These are phyloP conservation scores for Delphinapterus leucas DNA, from an alignment of 2,113 vertebrate species.

Conservation along the genomic window DNA sequence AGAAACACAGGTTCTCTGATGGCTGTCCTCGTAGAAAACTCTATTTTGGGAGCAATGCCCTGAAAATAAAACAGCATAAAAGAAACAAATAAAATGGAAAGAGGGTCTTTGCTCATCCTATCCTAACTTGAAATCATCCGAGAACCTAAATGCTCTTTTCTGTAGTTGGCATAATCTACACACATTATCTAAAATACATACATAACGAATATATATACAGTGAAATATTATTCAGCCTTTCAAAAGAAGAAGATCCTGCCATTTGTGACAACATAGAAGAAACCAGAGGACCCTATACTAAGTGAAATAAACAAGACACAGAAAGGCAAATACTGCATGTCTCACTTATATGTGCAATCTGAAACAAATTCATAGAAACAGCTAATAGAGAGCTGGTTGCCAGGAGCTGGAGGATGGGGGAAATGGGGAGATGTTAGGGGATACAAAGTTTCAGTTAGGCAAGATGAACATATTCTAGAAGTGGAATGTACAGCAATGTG, in stretches of 20 bases:
- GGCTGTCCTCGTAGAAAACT: conserved; percentile 87
- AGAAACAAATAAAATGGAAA: conserved; percentile 48
- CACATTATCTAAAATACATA: background rate
- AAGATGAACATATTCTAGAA: background rate
- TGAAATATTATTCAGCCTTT: background rate
- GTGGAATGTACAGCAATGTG: background rate
- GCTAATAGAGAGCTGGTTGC: background rate
- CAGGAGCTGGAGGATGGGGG: background rate
- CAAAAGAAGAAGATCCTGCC: background rate
- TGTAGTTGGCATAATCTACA: background rate
- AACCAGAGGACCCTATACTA: background rate
- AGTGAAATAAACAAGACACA: background rate
- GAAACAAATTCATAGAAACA: background rate
- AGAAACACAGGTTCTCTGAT: conserved; percentile 82
- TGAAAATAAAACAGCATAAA: conserved; percentile 68
- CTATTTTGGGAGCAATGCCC: conserved; percentile 87
- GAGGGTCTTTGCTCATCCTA: background rate
- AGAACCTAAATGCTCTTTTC: conserved; percentile 1
- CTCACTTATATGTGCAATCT: background rate
- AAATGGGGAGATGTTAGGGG: background rate
- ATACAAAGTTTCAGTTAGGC: background rate
- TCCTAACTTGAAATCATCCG: background rate
- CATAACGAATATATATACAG: background rate
- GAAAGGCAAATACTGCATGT: background rate
- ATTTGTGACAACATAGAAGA: background rate